phyloP scores from a whole-genome alignment of 1,140 invertebrate species.

The Apis florea region DNA sequence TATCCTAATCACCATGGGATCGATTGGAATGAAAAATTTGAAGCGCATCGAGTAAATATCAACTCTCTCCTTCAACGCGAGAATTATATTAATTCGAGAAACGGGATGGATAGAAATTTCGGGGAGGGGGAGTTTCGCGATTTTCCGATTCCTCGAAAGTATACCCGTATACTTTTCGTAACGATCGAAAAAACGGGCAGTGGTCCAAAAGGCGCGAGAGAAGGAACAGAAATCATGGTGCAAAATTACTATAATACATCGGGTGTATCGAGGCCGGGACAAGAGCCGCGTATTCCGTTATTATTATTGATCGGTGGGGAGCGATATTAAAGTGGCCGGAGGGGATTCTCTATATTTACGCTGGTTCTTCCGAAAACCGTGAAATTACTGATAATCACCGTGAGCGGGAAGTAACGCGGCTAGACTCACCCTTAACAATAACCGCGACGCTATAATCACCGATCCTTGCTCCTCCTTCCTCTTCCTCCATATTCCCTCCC shows the following conservation, averaged over 20 bases:
- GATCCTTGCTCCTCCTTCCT: conserved; percentile 7
- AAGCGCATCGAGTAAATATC: too few relatives aligned
- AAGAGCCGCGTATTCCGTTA: conserved; percentile 73
- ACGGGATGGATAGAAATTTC: background rate
- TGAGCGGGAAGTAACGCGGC: conserved; percentile 62
- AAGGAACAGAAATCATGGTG: conserved; percentile 37
- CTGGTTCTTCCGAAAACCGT: conserved; percentile 74
- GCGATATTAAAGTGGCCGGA: conserved; percentile 75
- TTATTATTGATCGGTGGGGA: conserved; percentile 77
- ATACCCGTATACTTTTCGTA: conserved; percentile 26
- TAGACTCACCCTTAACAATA: conserved; percentile 64
- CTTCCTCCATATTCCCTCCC: background rate
- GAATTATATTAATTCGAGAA: background rate
- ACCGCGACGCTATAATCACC: conserved; percentile 60
- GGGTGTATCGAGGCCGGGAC: conserved; percentile 66
- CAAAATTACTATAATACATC: conserved; percentile 79
- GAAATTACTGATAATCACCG: conserved; percentile 78
- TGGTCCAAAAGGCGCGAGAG: conserved; percentile 27
- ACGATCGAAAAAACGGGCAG: conserved; percentile 11
- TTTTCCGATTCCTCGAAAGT: conserved; percentile 2
- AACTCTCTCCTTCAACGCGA: too few relatives aligned
- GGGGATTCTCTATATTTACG: conserved; percentile 75
- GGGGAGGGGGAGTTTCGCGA: background rate
- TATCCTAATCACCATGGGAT: too few relatives aligned
- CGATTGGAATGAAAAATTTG: too few relatives aligned